Percentiles rank a stretch among this genome's conserved stretches.
Conservation (phyloP, 2,797 vertebrate species). For the Mus spretus region DNA sequence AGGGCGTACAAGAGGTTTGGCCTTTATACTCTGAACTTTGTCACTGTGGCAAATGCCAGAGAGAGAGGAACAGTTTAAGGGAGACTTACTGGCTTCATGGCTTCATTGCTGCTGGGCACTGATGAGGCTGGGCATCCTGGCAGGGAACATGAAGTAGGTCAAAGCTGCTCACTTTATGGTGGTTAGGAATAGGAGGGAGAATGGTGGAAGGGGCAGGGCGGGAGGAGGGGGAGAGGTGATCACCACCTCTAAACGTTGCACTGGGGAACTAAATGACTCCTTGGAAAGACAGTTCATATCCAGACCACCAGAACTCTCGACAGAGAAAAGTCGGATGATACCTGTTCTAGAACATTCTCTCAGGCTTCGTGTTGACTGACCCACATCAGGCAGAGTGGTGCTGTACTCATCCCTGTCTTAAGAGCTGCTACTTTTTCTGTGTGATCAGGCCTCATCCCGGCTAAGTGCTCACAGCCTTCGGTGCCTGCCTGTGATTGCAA, state of each 20-base stretch:
- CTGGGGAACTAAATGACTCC: not conserved
- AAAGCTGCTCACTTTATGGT: too few relatives aligned
- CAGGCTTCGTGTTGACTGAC: not conserved
- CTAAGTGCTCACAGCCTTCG: too few relatives aligned
- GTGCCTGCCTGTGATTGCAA: too few relatives aligned
- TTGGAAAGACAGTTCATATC: not conserved
- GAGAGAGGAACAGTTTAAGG: not conserved
- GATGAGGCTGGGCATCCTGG: not conserved
- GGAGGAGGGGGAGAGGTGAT: not conserved
- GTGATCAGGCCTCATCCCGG: too few relatives aligned
- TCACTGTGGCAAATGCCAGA: not conserved
- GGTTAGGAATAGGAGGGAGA: too few relatives aligned
- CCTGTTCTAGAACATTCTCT: not conserved
- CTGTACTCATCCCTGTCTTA: too few relatives aligned
- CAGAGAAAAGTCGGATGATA: not conserved
- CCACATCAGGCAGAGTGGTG: too few relatives aligned
- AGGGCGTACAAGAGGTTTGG: not conserved
- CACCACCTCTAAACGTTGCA: not conserved
- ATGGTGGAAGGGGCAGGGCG: too few relatives aligned
- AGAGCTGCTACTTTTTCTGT: too few relatives aligned
- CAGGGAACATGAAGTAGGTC: not conserved
- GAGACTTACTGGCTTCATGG: not conserved
- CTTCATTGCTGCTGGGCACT: not conserved
- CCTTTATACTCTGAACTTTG: not conserved
- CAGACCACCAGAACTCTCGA: not conserved